Conservation (phyloP, 2,113 vertebrate species). For the Haliaeetus leucogaster region DNA sequence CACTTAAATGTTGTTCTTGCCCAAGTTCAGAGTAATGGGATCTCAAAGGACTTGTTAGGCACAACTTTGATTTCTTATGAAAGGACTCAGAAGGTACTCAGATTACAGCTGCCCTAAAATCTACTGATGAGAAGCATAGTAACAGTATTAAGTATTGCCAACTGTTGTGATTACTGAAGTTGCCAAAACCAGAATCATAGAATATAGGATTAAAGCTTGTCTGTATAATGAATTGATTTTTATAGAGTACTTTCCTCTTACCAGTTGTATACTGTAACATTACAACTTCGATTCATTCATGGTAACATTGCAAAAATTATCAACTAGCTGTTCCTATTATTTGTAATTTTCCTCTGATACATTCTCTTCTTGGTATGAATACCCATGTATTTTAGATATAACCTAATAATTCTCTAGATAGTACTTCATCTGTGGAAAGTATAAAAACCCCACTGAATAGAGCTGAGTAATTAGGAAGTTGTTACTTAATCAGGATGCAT, state of each 20-base stretch:
- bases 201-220: neutral
- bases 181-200: neutral
- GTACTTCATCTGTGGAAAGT: neutral
- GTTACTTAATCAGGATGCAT: neutral
- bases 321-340: neutral
- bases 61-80: neutral
- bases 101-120: neutral
- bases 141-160: neutral
- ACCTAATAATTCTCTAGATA: neutral
- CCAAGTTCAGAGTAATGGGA: neutral
- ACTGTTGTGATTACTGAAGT: neutral
- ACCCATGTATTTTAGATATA: neutral
- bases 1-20: neutral
- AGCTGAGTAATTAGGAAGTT: neutral
- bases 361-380: neutral
- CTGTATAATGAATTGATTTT: neutral
- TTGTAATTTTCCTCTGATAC: neutral
- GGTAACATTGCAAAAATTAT: neutral
- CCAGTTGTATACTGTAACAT: neutral
- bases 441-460: neutral
- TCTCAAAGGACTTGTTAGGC: neutral
- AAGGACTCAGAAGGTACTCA: neutral
- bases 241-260: neutral
- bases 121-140: neutral
- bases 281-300: neutral